These are phyloP conservation scores for Muscidifurax raptorellus DNA, from an alignment of 1,140 invertebrate genomes.

Conservation along the genomic window DNA sequence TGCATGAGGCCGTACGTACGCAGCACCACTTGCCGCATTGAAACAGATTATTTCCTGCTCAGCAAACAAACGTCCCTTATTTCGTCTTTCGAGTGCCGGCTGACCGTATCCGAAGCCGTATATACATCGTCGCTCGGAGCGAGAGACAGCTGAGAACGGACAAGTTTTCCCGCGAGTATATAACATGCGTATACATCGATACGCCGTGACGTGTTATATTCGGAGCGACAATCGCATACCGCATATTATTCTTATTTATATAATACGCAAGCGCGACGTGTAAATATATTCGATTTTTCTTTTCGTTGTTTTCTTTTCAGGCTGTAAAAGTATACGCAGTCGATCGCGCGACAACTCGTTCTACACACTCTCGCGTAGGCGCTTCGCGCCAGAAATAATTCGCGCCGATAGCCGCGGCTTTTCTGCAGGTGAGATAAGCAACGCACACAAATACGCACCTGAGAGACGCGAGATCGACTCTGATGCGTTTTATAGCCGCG, in stretches of 20 bases:
- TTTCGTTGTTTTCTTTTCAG: neutral
- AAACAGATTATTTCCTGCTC: conserved; percentile 69
- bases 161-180: neutral
- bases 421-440: neutral
- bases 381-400: neutral
- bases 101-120: neutral
- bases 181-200: neutral
- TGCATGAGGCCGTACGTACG: neutral
- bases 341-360: neutral
- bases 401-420: neutral
- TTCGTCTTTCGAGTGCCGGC: neutral
- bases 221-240: neutral
- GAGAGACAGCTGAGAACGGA: neutral
- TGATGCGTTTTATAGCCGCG: no score
- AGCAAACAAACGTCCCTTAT: conserved; percentile 54
- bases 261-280: no score
- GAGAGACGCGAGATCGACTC: neutral
- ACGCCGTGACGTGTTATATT: neutral
- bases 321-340: no score
- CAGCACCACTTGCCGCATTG: conserved; percentile 30
- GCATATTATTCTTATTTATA: neutral
- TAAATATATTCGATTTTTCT: neutral
- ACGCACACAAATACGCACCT: neutral
- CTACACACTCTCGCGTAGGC: neutral
- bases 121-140: neutral